Evolutionary conservation across 2,797 vertebrate genomes (phyloP), one percentile per base, ranked within the genome.

Genomic region (Sardinella longiceps): DNA sequence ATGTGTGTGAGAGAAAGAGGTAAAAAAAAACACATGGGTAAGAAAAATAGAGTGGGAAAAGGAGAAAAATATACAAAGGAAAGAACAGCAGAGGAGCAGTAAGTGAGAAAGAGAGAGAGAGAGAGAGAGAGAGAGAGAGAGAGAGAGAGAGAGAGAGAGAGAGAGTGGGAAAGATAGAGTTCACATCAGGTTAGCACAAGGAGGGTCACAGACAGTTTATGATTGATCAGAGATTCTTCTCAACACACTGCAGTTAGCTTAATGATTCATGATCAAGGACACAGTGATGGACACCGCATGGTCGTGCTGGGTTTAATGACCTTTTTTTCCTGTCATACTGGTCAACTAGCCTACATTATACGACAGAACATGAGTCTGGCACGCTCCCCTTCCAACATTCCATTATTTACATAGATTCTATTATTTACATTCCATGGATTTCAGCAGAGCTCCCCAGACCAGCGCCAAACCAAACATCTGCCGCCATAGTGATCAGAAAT

Each of bases 11-110:
- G 84, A 84, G 83, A 84, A 50, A 86, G 11, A 48, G n/a, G 20
- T 11, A 48, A 51, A 58, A 12, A 63, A 53, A n/a, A n/a, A n/a
- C n/a, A n/a, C n/a, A n/a, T n/a, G 80, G 86, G 88, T 91, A 85
- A 91, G 86, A 23, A 48, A 51, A 50, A 33, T 50, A 56, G 25
- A 45, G 63, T n/a, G n/a, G n/a, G n/a, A n/a, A n/a, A n/a, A n/a
- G n/a, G n/a, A n/a, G 50, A 63, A 43, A 43, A 43, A 1, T 7
- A 43, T 43, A 43, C 7, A 2, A 83, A n/a, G 66, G n/a, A 77
- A 11, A 33, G 28, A 50, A 43, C 43, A 43, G 43, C 43, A 43
- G 1, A 25, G 10, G 37, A 83, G 45, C 28, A 15, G 80, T 10
- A 85, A 39, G 80, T 53, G 81, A 18, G 46, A 82, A 80, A 85